Evolutionary conservation across 2,888 invertebrate species (phyloP), one percentile per base, ranked within the genome.

Genomic region (Chrysomela aeneicollis): DNA sequence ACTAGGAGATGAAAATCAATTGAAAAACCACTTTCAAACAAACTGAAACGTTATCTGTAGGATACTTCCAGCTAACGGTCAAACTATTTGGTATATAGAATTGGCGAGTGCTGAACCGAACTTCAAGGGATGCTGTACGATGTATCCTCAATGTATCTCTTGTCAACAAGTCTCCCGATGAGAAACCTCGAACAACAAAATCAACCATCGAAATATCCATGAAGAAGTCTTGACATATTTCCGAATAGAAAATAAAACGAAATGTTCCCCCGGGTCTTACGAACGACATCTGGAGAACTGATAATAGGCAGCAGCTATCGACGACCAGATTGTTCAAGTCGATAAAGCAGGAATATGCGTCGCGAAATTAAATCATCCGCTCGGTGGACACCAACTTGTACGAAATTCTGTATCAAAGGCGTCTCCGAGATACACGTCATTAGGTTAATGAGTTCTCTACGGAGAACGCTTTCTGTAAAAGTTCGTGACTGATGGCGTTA

Each of bases 401-500:
- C 76, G 76, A 76, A 78, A 77, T 42, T 42, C 3, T 76, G 69
- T 78, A 77, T 78, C 77, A 78, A 78, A 79, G 75, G 74, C 69
- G 71, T 68, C 70, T 68, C 66, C 67, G 72, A 72, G 75, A 74
- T 75, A 76, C 77, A 76, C 76, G 74, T 79, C 80, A 80, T 79
- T 79, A 79, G 77, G 72, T 74, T 80, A 79, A 80, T 79, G 79
- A 80, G 78, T 75, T 78, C 76, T 76, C 74, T 76, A 72, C 73
- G 37, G 19, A 60, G 68, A 66, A 66, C 69, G 64, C 68, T 67
- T 57, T 59, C 59, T 60, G 52, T 50, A 68, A 61, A 68, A 69
- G 65, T 70, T 61, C 50, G 64, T 66, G 63, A 42, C 61, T 61
- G 42, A 15, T 42, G 64, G 51, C 62, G 65, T 60, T 69, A 64